Percentiles rank a stretch among this genome's conserved stretches.
Evolutionary conservation across 2,113 vertebrate species (phyloP).

Genomic region (Saccopteryx leptura): DNA sequence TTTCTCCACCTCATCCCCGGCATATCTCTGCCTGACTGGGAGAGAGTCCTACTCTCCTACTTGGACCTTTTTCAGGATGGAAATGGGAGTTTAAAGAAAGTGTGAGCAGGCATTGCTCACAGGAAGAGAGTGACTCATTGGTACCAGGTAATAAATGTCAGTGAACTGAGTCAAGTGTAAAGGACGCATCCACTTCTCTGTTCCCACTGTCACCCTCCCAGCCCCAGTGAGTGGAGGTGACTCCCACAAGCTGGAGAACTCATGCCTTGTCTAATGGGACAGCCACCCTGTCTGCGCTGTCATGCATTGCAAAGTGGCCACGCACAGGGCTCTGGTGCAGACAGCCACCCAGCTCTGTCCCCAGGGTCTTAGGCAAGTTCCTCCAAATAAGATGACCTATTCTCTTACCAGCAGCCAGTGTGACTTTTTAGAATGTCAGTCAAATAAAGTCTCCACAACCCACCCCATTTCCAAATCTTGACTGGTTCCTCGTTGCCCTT

Average conservation of each 20-base stretch:
- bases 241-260: background rate
- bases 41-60: background rate
- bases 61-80: background rate
- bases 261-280: background rate
- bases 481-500: background rate
- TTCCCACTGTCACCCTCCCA: background rate
- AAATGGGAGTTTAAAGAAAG: background rate
- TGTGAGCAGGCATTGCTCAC: background rate
- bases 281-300: too few species aligned
- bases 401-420: background rate
- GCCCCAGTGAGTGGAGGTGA: background rate
- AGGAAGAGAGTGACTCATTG: background rate
- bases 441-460: background rate
- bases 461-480: too few species aligned
- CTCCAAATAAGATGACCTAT: background rate
- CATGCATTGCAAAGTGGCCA: rapidly evolving
- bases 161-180: background rate
- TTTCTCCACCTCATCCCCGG: background rate
- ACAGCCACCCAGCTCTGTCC: rapidly evolving
- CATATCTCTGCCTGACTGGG: background rate
- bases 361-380: background rate
- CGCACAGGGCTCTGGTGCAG: rapidly evolving
- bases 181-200: background rate
- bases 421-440: background rate
- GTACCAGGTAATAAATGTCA: rapidly evolving